Percentiles rank a stretch among this genome's conserved stretches.
Conservation (phyloP, 2,797 vertebrate genomes). For the Hybognathus amarus region DNA sequence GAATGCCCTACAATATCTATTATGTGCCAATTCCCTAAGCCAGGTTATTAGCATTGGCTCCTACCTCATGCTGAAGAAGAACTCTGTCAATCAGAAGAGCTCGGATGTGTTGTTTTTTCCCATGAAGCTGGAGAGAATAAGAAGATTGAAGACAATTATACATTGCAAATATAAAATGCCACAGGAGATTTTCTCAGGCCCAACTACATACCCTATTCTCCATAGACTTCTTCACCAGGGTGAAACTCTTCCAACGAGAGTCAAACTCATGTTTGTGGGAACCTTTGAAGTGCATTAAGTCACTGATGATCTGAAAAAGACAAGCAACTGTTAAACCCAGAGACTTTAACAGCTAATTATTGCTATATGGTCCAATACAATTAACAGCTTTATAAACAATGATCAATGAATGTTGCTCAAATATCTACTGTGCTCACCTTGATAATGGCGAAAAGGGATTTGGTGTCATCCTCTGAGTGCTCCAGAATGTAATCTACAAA, state of each 20-base stretch:
- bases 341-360: background rate
- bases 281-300: constrained; percentile 94
- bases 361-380: background rate
- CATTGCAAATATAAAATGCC: constrained; percentile 38
- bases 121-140: constrained; percentile 82
- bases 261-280: constrained; percentile 97
- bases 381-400: background rate
- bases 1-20: background rate
- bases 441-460: constrained; percentile 96
- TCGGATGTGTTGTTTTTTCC: constrained; percentile 94
- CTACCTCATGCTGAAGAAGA: constrained; percentile 95
- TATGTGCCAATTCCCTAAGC: background rate
- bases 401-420: background rate
- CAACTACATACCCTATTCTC: constrained; percentile 90
- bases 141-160: background rate
- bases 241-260: constrained; percentile 97
- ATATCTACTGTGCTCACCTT: constrained; percentile 78
- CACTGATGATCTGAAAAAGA: constrained; percentile 87
- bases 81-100: constrained; percentile 93
- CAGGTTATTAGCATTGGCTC: background rate
- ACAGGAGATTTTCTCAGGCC: background rate
- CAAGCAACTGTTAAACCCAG: background rate
- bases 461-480: constrained; percentile 95
- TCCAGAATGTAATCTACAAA: constrained; percentile 90
- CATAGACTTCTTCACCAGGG: constrained; percentile 97